Conservation (phyloP, 2,888 invertebrate genomes). For the Caenorhabditis sp. region DNA sequence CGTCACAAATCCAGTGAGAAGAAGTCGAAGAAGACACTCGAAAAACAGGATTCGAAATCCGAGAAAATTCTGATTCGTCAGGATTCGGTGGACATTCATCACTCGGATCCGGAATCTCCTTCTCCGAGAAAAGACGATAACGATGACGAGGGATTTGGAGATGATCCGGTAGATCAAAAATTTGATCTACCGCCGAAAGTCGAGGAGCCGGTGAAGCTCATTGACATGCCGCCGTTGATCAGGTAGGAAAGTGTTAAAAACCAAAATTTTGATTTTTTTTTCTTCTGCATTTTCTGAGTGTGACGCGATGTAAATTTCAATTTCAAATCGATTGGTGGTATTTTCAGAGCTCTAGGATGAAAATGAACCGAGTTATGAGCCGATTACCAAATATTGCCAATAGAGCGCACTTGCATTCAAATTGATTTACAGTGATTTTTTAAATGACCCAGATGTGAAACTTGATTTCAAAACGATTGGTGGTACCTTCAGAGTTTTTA, state of each 20-base stretch:
- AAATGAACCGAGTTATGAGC: background rate
- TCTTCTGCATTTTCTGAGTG: too few species aligned
- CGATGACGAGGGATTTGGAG: background rate
- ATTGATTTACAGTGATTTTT: too few species aligned
- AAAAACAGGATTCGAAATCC: background rate
- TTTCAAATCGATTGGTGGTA: background rate
- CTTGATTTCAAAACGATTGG: too few species aligned
- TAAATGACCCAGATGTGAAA: too few species aligned
- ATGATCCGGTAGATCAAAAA: background rate
- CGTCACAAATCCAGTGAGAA: conserved; percentile 3
- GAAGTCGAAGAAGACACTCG: background rate
- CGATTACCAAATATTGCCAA: too few species aligned
- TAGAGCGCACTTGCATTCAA: too few species aligned
- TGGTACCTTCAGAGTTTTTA: too few species aligned
- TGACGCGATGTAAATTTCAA: background rate
- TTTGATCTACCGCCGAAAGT: background rate
- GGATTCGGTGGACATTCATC: background rate
- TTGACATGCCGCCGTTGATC: background rate
- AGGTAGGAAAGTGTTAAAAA: background rate
- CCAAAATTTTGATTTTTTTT: too few species aligned
- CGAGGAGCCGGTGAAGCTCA: background rate
- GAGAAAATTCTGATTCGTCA: conserved; percentile 7
- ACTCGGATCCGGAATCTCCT: background rate
- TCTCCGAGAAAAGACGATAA: background rate
- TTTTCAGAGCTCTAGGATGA: background rate